Evolutionary conservation across 2,797 vertebrate genomes (phyloP), one percentile per base, ranked within the genome.

Genomic region (Pseudochaenichthys georgianus): DNA sequence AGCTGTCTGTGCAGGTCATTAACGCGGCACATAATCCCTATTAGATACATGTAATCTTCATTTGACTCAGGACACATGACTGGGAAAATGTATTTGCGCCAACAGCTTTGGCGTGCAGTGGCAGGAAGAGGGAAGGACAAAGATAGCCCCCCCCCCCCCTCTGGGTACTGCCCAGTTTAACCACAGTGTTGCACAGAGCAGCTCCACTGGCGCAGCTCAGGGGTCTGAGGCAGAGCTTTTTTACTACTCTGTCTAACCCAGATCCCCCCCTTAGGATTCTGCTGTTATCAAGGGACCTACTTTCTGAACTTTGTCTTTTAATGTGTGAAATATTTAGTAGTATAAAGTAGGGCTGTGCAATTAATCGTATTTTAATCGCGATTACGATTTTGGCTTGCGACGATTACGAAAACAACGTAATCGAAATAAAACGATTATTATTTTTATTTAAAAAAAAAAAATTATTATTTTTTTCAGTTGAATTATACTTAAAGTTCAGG

Each of bases 21-120:
- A 79, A 50, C 69, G 41, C 23, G 23, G 23, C 23, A 3, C 52
- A 53, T 87, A 85, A 90, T 88, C 88, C 69, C 64, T 62, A 78
- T 85, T 81, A 77, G 58, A 81, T 77, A 47, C 75, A 77, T 73
- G 71, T 71, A 82, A 82, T 91, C 77, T 82, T 89, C 83, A 84
- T 86, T 83, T 76, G 79, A 81, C 69, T 28, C 61, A 66, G 81
- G 48, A 70, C 77, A 75, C 69, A 71, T 75, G 68, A 78, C 62
- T 50, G 28, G 23, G 41, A 64, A 74, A 80, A 80, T 85, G 73
- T 61, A 78, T 87, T 83, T 66, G 67, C 80, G 58, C 9, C 2
- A 73, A 82, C 81, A 85, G 87, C 82, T 80, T 84, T 86, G 55
- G 75, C 65, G 19, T 79, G 73, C 67, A 60, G 51, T 50, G 60